Evolutionary conservation across 2,113 vertebrate species (phyloP).

Genomic region (Apteryx mantelli): DNA sequence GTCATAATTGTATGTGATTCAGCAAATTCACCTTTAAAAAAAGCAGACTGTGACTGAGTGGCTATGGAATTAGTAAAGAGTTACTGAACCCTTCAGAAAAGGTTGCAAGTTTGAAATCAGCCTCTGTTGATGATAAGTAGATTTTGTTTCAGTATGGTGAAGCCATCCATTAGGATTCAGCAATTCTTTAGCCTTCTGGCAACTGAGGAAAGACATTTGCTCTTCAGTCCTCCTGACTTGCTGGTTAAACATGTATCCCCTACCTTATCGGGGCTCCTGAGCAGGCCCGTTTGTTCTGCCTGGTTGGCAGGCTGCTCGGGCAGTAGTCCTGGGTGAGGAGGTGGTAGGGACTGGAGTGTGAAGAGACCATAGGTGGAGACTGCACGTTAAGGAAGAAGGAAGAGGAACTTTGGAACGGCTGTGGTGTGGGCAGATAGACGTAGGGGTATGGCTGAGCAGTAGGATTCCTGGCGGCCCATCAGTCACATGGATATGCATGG

Average conservation of each 20-base stretch:
- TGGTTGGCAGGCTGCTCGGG: not conserved
- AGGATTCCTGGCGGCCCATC: not conserved
- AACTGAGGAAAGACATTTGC: not conserved
- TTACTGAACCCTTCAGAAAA: not conserved
- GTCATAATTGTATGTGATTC: not conserved
- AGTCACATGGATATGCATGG: not conserved
- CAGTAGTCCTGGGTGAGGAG: not conserved
- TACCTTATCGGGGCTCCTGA: not conserved
- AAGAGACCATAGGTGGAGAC: not conserved
- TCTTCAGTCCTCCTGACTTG: not conserved
- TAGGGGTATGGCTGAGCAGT: not conserved
- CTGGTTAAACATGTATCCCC: not conserved
- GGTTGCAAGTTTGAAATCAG: not conserved
- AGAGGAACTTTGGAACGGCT: not conserved
- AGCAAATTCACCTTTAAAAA: not conserved
- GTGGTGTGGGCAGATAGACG: not conserved
- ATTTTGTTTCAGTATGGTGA: not conserved
- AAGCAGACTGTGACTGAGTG: not conserved
- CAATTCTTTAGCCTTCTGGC: not conserved
- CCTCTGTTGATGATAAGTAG: not conserved
- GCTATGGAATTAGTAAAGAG: not conserved
- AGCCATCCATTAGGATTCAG: not conserved
- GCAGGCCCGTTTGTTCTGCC: accelerated
- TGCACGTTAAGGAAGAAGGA: not conserved
- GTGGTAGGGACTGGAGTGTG: not conserved